Percentiles rank a stretch among this genome's conserved stretches.
Evolutionary conservation across 2,888 invertebrate genomes (phyloP).

Genomic region (Dryocosmus kuriphilus): DNA sequence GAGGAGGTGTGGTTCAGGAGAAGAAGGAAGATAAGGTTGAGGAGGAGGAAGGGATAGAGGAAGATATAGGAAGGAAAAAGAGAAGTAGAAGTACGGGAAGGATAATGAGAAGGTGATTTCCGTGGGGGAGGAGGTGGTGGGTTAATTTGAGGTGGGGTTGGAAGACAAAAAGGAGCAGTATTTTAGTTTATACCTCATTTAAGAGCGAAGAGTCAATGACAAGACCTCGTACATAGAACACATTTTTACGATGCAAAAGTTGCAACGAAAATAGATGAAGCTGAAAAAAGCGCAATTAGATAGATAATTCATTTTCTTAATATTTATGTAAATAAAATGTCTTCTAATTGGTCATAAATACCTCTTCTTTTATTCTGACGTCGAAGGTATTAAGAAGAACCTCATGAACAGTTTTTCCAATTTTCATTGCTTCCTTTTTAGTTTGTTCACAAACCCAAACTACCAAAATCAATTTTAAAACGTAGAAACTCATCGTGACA

Average conservation of each 20-base stretch:
- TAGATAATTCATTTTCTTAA: neutral
- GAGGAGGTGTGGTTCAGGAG: too few relatives aligned
- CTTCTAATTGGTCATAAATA: conserved; percentile 49
- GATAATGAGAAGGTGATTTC: too few relatives aligned
- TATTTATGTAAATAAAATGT: too few relatives aligned
- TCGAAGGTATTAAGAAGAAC: conserved; percentile 62
- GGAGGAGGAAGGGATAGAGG: too few relatives aligned
- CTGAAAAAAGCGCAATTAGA: conserved; percentile 54
- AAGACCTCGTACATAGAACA: conserved; percentile 64
- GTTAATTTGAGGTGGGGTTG: too few relatives aligned
- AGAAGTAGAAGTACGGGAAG: too few relatives aligned
- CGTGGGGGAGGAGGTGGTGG: too few relatives aligned
- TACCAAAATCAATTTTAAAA: conserved; percentile 52
- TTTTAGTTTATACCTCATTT: conserved; percentile 64
- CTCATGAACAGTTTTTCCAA: conserved; percentile 62
- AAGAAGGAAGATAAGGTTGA: too few relatives aligned
- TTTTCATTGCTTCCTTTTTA: conserved; percentile 56
- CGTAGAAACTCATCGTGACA: conserved; percentile 55
- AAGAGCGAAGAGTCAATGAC: conserved; percentile 63
- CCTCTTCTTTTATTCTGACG: conserved; percentile 63
- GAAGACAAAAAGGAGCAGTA: too few relatives aligned
- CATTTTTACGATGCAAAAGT: conserved; percentile 64
- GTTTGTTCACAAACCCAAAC: conserved; percentile 60
- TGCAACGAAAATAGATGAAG: conserved; percentile 68
- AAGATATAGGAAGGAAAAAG: too few relatives aligned